Evolutionary conservation across 2,113 vertebrate genomes (phyloP), one percentile per base, ranked within the genome.

Genomic region (Gambusia holbrooki): DNA sequence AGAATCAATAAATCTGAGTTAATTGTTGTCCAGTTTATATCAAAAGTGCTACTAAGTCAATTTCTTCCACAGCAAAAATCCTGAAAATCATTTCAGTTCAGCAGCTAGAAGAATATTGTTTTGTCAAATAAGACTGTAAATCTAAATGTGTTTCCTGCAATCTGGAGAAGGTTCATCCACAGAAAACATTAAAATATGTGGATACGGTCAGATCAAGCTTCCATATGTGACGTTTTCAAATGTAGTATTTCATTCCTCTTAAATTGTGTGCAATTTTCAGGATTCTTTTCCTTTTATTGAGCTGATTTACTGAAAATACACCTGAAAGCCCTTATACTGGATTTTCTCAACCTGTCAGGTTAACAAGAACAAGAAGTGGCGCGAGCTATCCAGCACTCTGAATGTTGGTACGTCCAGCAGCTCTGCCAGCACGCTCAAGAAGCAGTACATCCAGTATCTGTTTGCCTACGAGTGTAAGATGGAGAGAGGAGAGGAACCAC

Each of bases 351-450:
- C 28, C 25, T 51, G 2, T 64, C 84, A 98, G 97, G 97, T 98
- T 77, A 98, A 99, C 94, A 99, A 99, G 94, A 99, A 97, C 94
- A 99, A 99, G 92, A 99, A 99, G 92, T 98, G 97, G 97, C 96
- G 96, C 12, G 97, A 99, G 90, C 93, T 99, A 90, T 94, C 97
- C 76, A 95, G 94, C 84, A 95, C 85, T 75, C 93, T 98, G 63
- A 96, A 94, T 10, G 96, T 98, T 40, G 97, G 97, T 48, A 97
- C 97, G 0, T 99, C 97, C 0, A 98, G 97, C 95, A 98, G 96
- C 2, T 96, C 96, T 0, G 97, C 97, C 69, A 98, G 97, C 93
- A 96, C 96, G 11, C 95, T 98, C 86, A 99, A 99, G 92, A 98
- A 98, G 93, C 97, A 98, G 92, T 99, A 99, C 88, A 98, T 98